phyloP scores from a whole-genome alignment of 2,888 invertebrate species.

The Megaustenia siamemsis region DNA sequence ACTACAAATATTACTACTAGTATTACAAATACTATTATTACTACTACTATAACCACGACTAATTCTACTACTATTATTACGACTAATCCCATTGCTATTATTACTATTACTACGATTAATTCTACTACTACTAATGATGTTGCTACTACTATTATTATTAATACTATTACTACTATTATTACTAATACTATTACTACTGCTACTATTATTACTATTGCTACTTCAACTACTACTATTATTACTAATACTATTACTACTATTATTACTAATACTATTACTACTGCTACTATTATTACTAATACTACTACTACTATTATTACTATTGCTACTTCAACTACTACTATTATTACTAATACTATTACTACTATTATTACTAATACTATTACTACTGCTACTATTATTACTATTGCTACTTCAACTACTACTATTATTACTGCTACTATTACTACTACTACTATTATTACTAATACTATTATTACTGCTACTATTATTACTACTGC shows the following conservation, averaged over 20 bases:
- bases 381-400: neutral
- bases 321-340: neutral
- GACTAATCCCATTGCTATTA: no score
- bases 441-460: slow-evolving; percentile 5
- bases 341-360: neutral
- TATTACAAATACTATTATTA: no score
- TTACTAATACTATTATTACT: neutral
- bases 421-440: neutral
- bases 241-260: neutral
- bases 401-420: neutral
- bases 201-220: no score
- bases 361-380: neutral
- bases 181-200: no score
- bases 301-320: neutral
- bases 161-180: no score
- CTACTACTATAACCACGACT: no score
- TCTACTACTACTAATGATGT: no score
- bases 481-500: neutral
- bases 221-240: neutral
- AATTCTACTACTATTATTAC: no score
- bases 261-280: neutral
- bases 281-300: neutral
- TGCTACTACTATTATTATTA: no score
- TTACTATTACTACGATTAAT: no score
- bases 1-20: no score